Conservation (phyloP, 2,797 vertebrate species). For the Notolabrus celidotus region DNA sequence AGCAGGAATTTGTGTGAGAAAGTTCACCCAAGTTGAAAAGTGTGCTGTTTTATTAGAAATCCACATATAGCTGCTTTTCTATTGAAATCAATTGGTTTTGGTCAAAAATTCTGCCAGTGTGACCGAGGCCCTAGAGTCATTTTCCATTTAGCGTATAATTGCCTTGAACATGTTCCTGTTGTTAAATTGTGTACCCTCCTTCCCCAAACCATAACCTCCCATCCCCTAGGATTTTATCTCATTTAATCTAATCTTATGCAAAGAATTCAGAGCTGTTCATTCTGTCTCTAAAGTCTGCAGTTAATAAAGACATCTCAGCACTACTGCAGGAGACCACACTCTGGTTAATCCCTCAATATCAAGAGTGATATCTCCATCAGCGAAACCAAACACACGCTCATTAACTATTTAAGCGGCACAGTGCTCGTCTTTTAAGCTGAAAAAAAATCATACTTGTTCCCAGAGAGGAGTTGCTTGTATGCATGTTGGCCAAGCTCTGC, state of each 20-base stretch:
- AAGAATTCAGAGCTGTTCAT: conserved; percentile 2
- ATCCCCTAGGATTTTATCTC: conserved; percentile 2
- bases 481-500: conserved; percentile 57
- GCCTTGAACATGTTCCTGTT: neutral
- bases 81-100: conserved; percentile 28
- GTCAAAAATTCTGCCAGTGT: conserved; percentile 11
- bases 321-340: conserved; percentile 18
- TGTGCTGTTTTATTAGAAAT: neutral
- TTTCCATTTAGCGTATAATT: conserved; percentile 23
- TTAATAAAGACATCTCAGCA: conserved; percentile 25
- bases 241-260: neutral
- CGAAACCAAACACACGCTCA: conserved; percentile 68
- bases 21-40: conserved; percentile 28
- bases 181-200: neutral
- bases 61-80: conserved; percentile 1
- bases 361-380: conserved; percentile 55
- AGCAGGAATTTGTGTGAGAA: conserved; percentile 6
- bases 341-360: conserved; percentile 52
- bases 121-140: conserved; percentile 1
- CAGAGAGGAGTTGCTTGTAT: conserved; percentile 23
- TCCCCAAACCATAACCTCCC: neutral
- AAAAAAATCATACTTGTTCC: conserved; percentile 66
- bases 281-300: conserved; percentile 19
- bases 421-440: conserved; percentile 29
- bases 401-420: conserved; percentile 58